Evolutionary conservation across 2,888 invertebrate species (phyloP).

Genomic region (Celastrina argiolus): DNA sequence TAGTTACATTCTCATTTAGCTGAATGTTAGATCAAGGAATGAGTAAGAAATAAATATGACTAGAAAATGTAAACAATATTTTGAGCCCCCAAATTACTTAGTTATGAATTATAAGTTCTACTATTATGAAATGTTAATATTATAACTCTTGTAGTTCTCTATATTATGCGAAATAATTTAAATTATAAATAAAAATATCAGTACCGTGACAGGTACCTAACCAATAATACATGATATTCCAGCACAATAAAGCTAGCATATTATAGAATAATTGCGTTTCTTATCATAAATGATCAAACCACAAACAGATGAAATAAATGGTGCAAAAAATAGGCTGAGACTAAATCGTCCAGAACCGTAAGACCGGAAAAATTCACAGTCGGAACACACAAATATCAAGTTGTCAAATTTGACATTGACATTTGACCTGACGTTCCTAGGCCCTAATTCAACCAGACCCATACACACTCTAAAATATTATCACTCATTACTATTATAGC

Average conservation of each 20-base stretch:
- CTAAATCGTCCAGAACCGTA: too few species aligned
- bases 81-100: constrained; percentile 1
- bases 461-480: too few species aligned
- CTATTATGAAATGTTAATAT: neutral
- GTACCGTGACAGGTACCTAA: neutral
- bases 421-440: too few species aligned
- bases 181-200: neutral
- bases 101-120: too few species aligned
- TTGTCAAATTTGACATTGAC: too few species aligned
- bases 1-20: too few species aligned
- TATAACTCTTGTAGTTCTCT: neutral
- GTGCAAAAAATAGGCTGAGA: too few species aligned
- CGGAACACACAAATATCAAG: too few species aligned
- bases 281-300: neutral
- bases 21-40: neutral
- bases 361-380: too few species aligned
- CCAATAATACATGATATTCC: neutral
- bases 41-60: constrained; percentile 9
- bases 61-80: constrained; percentile 4
- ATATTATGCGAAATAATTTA: neutral
- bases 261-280: neutral
- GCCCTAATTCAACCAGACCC: too few species aligned
- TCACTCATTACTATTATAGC: too few species aligned
- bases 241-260: neutral
- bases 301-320: neutral